Base-by-base conservation (phyloP, 2,888 invertebrate genomes). In the Stenurella melanura region DNA sequence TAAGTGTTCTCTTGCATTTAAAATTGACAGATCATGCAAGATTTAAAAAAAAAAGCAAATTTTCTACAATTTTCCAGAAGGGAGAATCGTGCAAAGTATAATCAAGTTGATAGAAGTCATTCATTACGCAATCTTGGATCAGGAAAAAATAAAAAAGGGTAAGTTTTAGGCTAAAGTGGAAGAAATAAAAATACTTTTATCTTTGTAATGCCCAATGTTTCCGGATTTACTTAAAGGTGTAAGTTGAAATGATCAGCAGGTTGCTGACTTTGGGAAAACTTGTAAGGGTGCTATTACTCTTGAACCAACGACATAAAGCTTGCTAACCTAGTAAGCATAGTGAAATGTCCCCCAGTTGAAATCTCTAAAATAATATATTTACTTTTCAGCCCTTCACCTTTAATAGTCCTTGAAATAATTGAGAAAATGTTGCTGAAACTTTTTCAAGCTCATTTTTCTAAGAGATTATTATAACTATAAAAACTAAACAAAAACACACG, bases 121-220 rank as follows among this genome's bases (percentile, higher is more conserved):
- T 50, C 50, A 7, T n/a, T 50, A 5, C 50, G 50, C n/a, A 50
- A 50, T 50, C 50, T 50, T 15, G 42, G 42, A 11, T 42, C 1
- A 12, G 50, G 50, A 50, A 50, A 50, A 50, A n/a, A 50, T 50
- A 50, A 50, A 50, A 50, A 50, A 50, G 50, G 50, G 50, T 50
- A 50, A 50, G 50, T 50, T 2, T 5, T 50, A 50, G 50, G n/a
- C 1, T 50, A 50, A 50, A 50, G n/a, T n/a, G 50, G 7, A n/a
- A n/a, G 50, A 50, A 50, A 50, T 50, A 15, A 17, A n/a, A 50
- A n/a, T 42, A 50, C n/a, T 15, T 6, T 15, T n/a, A 50, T 1
- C 0, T n/a, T 50, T 7, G 15, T 50, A n/a, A n/a, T 50, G 50
- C n/a, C 6, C n/a, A n/a, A 50, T 4, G 15, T 15, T 26, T 26